Conservation (phyloP, 2,113 vertebrate genomes). For the Atrichornis clamosus region DNA sequence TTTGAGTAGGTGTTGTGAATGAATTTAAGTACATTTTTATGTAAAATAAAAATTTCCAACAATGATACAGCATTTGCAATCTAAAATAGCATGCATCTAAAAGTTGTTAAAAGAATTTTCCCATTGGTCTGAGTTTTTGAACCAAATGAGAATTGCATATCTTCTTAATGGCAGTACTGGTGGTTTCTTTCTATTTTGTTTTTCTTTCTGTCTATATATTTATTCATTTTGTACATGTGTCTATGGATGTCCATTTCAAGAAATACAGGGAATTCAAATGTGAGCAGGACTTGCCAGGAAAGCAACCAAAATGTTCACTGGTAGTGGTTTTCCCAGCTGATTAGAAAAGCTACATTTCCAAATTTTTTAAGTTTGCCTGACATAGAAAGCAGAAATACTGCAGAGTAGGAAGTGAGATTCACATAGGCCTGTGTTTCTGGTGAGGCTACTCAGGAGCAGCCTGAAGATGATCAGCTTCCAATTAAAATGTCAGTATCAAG, state of each 20-base stretch:
- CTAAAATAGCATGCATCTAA: neutral
- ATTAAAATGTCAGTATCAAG: neutral
- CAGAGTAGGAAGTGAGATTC: neutral
- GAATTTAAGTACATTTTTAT: neutral
- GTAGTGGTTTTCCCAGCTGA: neutral
- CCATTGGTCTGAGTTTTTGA: neutral
- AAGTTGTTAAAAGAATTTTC: neutral
- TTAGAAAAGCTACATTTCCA: neutral
- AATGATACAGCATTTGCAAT: neutral
- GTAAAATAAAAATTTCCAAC: neutral
- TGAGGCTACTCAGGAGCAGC: neutral
- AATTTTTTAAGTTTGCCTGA: neutral
- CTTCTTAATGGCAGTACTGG: neutral
- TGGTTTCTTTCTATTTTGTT: neutral
- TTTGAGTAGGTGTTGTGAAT: neutral
- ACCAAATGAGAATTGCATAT: neutral
- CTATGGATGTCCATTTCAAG: neutral
- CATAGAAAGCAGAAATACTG: neutral
- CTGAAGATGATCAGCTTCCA: neutral
- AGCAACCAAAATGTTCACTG: neutral
- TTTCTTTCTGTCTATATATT: neutral
- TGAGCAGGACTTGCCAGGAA: neutral
- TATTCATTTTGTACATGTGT: neutral
- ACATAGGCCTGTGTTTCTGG: neutral
- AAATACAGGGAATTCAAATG: neutral